Base-by-base conservation (phyloP, 2,113 vertebrate species). In the Aphelocoma coerulescens region DNA sequence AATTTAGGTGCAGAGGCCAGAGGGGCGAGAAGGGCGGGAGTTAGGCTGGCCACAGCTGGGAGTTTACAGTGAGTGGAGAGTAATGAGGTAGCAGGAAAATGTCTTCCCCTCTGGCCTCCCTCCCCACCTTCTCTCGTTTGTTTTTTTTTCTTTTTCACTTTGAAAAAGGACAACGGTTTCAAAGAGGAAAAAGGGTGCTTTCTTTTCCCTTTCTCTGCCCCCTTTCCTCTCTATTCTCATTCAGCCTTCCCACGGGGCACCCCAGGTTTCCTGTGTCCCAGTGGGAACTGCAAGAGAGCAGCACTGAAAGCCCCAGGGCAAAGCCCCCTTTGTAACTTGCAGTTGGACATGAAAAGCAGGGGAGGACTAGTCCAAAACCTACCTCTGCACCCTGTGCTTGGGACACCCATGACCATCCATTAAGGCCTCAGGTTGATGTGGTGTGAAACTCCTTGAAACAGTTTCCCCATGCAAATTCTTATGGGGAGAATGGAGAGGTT, bases 51-150 rank as follows among this genome's bases (percentile, higher is more conserved):
- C 13, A 1, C 91, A 62, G 48, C 58, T 43, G 66, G 51, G 55
- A 77, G 43, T 85, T 88, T 55, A 77, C 63, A 66, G 72, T 35
- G 68, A 80, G 43, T 43, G 35, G 51, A 85, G 61, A 95, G 54
- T 93, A 96, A 92, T 92, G 85, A 94, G 43, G 92, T 74, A 85
- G 80, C 88, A 92, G 52, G 65, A 85, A 95, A 93, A 89, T 68
- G 32, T 94, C 92, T 88, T 95, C 61, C 88, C 85, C 57, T 96
- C 57, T 4, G 6, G 76, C 63, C 57, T 73, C 48, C 14, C 59
- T 62, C 48, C 84, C n/a, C 52, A 63, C 72, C n/a, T 82, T 63
- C 26, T 39, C 16, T 66, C 13, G 35, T 24, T 5, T 37, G 35
- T 14, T 28, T 52, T 39, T 16, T 57, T 58, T 69, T 44, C 30